A percentile compares a stretch with the other conserved stretches of the same genome.
These are phyloP conservation scores for Drosophila fungiperda DNA, from an alignment of 2,888 invertebrate genomes.

Conservation along the genomic window DNA sequence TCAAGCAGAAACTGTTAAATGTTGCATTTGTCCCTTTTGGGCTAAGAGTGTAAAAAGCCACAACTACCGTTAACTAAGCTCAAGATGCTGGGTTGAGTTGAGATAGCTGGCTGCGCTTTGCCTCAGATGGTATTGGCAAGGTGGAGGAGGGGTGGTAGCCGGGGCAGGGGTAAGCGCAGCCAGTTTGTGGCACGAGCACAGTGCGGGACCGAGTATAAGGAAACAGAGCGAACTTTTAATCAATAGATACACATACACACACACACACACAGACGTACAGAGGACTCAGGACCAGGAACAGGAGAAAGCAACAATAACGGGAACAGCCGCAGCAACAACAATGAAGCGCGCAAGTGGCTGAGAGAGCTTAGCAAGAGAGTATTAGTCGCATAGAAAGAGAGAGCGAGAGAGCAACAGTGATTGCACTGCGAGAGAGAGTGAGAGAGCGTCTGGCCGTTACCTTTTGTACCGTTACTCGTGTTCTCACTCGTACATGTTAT, in stretches of 20 bases:
- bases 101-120: slow-evolving; percentile 34
- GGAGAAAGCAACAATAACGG: slow-evolving; percentile 59
- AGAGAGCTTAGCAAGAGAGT: slow-evolving; percentile 33
- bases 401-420: slow-evolving; percentile 5
- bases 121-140: slow-evolving; percentile 9
- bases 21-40: slow-evolving; percentile 42
- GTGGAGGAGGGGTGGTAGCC: neutral
- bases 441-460: slow-evolving; percentile 38
- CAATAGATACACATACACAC: slow-evolving; percentile 64
- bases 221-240: slow-evolving; percentile 73
- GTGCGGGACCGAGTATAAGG: slow-evolving; percentile 39
- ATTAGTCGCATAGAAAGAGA: slow-evolving; percentile 1
- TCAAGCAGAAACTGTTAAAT: slow-evolving; percentile 44
- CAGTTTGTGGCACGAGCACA: slow-evolving; percentile 51
- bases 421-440: neutral
- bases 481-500: slow-evolving; percentile 25
- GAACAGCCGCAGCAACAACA: slow-evolving; percentile 51
- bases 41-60: slow-evolving; percentile 26
- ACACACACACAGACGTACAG: slow-evolving; percentile 28
- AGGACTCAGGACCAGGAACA: slow-evolving; percentile 23
- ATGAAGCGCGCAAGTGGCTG: slow-evolving; percentile 46
- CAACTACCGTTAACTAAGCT: slow-evolving; percentile 32
- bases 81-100: slow-evolving; percentile 36
- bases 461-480: slow-evolving; percentile 50
- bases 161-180: slow-evolving; percentile 27